Evolutionary conservation across 2,113 vertebrate species (phyloP).

Genomic region (Tragelaphus strepsiceros): DNA sequence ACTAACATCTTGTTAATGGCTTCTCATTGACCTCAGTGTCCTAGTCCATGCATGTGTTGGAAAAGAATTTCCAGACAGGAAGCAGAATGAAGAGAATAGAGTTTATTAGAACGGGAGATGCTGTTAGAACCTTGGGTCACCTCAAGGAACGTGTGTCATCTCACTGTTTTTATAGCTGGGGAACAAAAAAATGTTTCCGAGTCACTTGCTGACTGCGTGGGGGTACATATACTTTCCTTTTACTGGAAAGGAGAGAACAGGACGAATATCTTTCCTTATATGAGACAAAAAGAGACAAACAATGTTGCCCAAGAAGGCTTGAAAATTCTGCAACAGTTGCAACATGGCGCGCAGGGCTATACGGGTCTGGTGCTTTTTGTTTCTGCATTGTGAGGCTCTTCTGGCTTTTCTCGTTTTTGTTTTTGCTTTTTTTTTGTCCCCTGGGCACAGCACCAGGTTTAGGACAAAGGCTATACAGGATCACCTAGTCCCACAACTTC

Average conservation of each 20-base stretch:
- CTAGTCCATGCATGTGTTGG: background rate
- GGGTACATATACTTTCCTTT: background rate
- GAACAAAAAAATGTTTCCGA: background rate
- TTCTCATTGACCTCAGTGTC: background rate
- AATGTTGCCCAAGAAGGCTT: background rate
- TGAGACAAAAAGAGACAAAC: background rate
- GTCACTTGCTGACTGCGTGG: background rate
- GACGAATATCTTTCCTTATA: background rate
- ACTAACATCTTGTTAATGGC: background rate
- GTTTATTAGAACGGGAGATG: background rate
- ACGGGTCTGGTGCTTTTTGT: background rate
- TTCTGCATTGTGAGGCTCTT: background rate
- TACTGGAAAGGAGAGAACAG: background rate
- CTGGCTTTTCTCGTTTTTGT: fast-evolving
- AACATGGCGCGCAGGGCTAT: background rate
- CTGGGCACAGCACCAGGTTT: background rate
- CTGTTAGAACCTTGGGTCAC: background rate
- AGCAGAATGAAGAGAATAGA: background rate
- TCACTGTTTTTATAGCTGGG: background rate
- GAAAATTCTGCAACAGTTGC: background rate
- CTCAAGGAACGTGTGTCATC: background rate
- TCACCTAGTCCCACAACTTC: background rate
- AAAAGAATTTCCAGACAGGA: background rate
- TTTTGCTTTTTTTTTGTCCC: background rate
- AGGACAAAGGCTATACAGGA: background rate